Base-by-base conservation (phyloP, 2,888 invertebrate species). In the Papilio protenor region DNA sequence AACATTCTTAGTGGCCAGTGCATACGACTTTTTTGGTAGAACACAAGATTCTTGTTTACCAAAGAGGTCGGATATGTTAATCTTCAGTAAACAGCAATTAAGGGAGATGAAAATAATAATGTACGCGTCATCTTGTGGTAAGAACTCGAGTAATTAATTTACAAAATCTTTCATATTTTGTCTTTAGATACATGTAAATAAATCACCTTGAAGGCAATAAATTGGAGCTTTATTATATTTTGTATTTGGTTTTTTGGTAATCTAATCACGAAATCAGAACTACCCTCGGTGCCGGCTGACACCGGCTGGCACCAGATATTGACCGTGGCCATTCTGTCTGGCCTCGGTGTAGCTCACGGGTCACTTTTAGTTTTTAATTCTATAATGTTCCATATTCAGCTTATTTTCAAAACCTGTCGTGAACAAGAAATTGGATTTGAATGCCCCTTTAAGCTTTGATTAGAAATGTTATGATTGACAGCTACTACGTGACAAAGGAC, bases 291-390 rank as follows among this genome's bases (percentile, higher is more conserved):
- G 81, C 77, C 52, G 76, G 77, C 64, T 77, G 84, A 81, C 66
- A 81, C 83, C 55, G 75, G 70, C 76, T 77, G 82, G 83, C 75
- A 84, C 84, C 71, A 80, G 77, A 69, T 84, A 84, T 84, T 84
- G 84, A 84, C 84, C 84, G 23, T 76, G 79, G 49, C 79, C 79
- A 78, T 72, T 61, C 66, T 27, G 79, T 80, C 81, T 82, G 81
- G 81, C 79, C 81, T 75, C 75, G 76, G 78, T 77, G 21, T 81
- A 81, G 82, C 79, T 82, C 82, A 84, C 83, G 85, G 84, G 84
- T 81, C 84, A 78, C 59, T 70, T 80, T 23, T 79, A 76, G 64
- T 76, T 21, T 45, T 55, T 76, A 23, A 64, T 71, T 66, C n/a
- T 10, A 18, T 16, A 40, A 11, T 66, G n/a, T 40, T 40, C 18